Percentiles rank a stretch among this genome's conserved stretches.
These are phyloP conservation scores for Habropoda laboriosa DNA, from an alignment of 1,140 invertebrate genomes.

Conservation along the genomic window DNA sequence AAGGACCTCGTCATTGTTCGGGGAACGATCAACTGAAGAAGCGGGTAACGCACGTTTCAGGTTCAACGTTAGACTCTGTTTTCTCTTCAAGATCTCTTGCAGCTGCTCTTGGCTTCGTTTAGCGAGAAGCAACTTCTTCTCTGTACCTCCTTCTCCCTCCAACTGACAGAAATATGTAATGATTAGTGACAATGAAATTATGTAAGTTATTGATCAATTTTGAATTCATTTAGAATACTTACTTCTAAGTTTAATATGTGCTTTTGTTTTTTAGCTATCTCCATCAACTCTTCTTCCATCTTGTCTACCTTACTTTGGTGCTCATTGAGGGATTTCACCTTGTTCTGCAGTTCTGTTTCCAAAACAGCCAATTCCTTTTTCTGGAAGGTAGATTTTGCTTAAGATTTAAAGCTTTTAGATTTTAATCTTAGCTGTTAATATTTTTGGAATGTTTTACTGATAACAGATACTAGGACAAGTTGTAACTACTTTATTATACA, in stretches of 20 bases:
- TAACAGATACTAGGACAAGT: neutral
- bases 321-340: conserved; percentile 84
- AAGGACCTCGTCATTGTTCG: conserved; percentile 70
- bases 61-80: conserved; percentile 78
- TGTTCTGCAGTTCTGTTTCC: conserved; percentile 84
- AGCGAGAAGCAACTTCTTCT: conserved; percentile 79
- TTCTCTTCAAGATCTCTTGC: conserved; percentile 77
- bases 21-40: conserved; percentile 65
- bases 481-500: too few species aligned
- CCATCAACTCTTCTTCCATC: conserved; percentile 85
- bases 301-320: conserved; percentile 84
- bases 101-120: conserved; percentile 82
- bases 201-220: neutral
- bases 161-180: conserved; percentile 52
- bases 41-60: conserved; percentile 76
- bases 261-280: conserved; percentile 80
- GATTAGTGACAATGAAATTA: neutral
- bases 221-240: conserved; percentile 46
- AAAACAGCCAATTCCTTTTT: conserved; percentile 85
- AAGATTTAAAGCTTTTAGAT: too few species aligned
- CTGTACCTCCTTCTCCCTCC: conserved; percentile 72
- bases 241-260: conserved; percentile 76
- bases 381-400: conserved; percentile 67
- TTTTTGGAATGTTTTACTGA: neutral
- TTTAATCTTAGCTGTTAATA: conserved; percentile 8